phyloP scores from a whole-genome alignment of 2,113 vertebrate species.

The Tursiops truncatus region DNA sequence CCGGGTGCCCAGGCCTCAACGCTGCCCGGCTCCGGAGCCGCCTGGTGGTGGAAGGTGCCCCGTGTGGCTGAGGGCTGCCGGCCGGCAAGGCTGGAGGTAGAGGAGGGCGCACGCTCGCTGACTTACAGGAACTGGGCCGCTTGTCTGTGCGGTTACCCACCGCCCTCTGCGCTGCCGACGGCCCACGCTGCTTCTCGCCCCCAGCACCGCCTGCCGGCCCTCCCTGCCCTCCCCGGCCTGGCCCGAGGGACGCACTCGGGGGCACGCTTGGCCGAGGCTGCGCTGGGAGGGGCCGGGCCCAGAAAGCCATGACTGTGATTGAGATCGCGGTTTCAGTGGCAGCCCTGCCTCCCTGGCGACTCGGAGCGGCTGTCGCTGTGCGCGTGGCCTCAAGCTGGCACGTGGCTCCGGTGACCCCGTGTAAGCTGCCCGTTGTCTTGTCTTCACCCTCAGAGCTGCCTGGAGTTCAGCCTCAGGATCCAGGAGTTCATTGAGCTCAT shows the following conservation, averaged over 20 bases:
- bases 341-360: not conserved
- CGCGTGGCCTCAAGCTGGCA: accelerated
- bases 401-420: accelerated
- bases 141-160: not conserved
- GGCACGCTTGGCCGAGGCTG: no score
- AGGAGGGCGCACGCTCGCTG: no score
- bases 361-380: not conserved
- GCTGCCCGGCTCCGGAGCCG: not conserved
- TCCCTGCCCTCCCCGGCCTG: not conserved
- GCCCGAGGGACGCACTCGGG: not conserved
- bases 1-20: not conserved
- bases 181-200: not conserved
- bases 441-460: slow-evolving; percentile 92
- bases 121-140: not conserved
- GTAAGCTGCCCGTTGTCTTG: slow-evolving; percentile 54
- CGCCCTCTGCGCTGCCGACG: not conserved
- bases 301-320: accelerated
- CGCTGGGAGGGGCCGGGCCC: accelerated
- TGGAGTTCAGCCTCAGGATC: slow-evolving; percentile 99
- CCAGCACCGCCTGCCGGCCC: no score
- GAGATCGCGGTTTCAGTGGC: accelerated
- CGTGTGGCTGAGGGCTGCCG: not conserved
- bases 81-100: not conserved
- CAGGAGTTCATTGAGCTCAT: slow-evolving; percentile 99
- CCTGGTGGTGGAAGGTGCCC: no score